These are phyloP conservation scores for cattle (Bos taurus) DNA, from an alignment of 2,113 vertebrate genomes.

Conservation along the genomic window ARS-UCD2.0 NC_037334.1:97093001-97093500, in stretches of 20 bases:
- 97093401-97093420: not conserved
- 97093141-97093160: not conserved
- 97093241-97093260: not conserved
- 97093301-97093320: not conserved
- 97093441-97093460: not conserved
- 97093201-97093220: not conserved
- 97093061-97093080: not conserved
- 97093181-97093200: not conserved
- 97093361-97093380: not conserved
- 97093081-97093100: not conserved
- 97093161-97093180: accelerated
- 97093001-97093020: not conserved
- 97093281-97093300: not conserved
- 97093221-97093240: not conserved
- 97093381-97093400: accelerated
- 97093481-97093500: not conserved
- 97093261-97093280: not conserved
- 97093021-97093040: not conserved
- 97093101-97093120: not conserved
- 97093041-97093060: not conserved
- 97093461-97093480: not conserved
- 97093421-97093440: not conserved
- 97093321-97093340: not conserved
- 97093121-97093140: not conserved
- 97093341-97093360: not conserved